phyloP scores from a whole-genome alignment of 2,797 vertebrate species.

The Rallus crepitans region DNA sequence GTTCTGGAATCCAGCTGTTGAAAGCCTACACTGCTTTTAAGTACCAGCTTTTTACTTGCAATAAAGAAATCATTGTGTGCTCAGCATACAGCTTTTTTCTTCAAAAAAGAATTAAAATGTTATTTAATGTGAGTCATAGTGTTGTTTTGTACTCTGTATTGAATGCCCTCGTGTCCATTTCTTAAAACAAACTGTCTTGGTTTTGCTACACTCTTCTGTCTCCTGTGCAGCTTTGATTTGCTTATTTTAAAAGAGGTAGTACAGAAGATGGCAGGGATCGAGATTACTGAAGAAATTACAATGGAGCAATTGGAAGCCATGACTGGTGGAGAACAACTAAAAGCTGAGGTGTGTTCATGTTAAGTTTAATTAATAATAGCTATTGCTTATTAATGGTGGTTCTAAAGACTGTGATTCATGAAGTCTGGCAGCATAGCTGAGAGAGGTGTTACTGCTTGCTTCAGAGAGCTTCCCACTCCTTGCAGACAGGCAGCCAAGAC shows the following conservation, averaged over 20 bases:
- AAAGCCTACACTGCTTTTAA: not conserved
- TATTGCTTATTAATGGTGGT: not conserved
- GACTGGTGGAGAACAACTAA: conserved; percentile 98
- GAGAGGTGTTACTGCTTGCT: not conserved
- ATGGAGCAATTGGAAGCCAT: conserved; percentile 97
- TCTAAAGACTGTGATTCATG: not conserved
- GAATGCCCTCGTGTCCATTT: not conserved
- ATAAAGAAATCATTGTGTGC: not conserved
- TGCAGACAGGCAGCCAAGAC: not conserved
- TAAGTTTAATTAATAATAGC: not conserved
- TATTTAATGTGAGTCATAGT: rapidly evolving
- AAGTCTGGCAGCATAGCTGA: not conserved
- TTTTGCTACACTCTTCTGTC: conserved; percentile 31
- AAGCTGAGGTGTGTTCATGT: conserved; percentile 88
- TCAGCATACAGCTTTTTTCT: not conserved
- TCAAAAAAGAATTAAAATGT: not conserved
- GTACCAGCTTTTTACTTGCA: not conserved
- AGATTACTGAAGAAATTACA: conserved; percentile 99
- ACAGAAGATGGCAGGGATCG: conserved; percentile 99
- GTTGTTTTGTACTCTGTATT: not conserved
- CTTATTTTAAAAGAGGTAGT: conserved; percentile 98
- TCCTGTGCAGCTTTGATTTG: conserved; percentile 91
- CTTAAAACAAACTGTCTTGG: not conserved
- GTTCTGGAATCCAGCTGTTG: not conserved
- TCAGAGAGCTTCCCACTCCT: not conserved